Evolutionary conservation across 2,113 vertebrate genomes (phyloP).

Genomic region (Chloropsis hardwickii): DNA sequence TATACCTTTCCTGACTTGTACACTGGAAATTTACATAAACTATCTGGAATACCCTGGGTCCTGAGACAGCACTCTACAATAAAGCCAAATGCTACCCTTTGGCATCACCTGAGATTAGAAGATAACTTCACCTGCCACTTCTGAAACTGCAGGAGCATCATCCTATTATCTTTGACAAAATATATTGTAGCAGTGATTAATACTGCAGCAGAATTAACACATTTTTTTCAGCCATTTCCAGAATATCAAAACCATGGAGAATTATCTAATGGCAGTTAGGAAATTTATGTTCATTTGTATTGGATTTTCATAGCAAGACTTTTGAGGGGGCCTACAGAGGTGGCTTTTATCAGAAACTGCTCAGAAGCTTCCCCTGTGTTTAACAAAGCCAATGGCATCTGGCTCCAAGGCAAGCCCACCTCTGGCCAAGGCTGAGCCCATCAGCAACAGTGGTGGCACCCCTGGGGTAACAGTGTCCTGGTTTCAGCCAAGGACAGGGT

Average conservation of each 20-base stretch:
- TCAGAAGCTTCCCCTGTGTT: background rate
- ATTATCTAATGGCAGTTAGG: background rate
- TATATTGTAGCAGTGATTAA: background rate
- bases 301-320: background rate
- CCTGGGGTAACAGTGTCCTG: background rate
- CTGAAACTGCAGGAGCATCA: background rate
- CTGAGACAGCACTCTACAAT: background rate
- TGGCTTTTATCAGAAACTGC: background rate
- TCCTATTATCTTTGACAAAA: background rate
- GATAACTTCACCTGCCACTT: background rate
- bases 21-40: background rate
- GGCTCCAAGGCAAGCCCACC: rapidly evolving
- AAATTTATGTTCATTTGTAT: background rate
- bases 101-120: background rate
- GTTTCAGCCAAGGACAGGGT: background rate
- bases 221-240: background rate
- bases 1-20: background rate
- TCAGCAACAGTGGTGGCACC: rapidly evolving
- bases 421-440: background rate
- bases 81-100: background rate
- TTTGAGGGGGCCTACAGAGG: rapidly evolving
- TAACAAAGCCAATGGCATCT: background rate
- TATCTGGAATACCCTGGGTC: background rate
- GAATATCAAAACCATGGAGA: background rate
- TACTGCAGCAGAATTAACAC: background rate